Evolutionary conservation across 1,140 invertebrate species (phyloP).

Genomic region (Argopecten irradians): DNA sequence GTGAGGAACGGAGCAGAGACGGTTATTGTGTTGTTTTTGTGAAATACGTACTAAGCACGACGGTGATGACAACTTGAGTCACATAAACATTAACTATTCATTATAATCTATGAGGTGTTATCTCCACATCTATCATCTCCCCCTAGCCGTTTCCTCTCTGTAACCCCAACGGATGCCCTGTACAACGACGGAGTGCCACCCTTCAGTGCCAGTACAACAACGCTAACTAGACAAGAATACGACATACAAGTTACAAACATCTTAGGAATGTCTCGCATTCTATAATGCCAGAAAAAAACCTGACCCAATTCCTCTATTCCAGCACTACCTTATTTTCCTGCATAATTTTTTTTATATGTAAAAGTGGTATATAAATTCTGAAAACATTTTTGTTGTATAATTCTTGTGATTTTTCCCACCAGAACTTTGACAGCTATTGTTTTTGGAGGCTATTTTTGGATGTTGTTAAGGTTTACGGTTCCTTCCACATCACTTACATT

Average conservation of each 20-base stretch:
- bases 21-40: slow-evolving; percentile 8
- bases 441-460: background rate
- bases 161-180: background rate
- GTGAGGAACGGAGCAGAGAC: background rate
- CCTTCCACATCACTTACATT: background rate
- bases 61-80: background rate
- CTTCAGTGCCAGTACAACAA: background rate
- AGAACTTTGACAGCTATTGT: background rate
- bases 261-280: background rate
- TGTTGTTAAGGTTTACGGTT: background rate
- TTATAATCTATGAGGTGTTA: background rate
- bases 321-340: background rate
- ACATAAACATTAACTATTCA: slow-evolving; percentile 23
- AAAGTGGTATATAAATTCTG: slow-evolving; percentile 8
- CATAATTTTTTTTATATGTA: background rate
- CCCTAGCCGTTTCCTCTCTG: background rate
- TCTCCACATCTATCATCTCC: background rate
- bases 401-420: background rate
- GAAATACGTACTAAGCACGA: background rate
- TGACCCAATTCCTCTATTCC: background rate
- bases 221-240: background rate
- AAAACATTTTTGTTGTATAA: slow-evolving; percentile 5
- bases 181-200: background rate
- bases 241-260: background rate
- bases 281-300: background rate